Base-by-base conservation (phyloP, 1,140 invertebrate genomes). In the Papilio polytes region DNA sequence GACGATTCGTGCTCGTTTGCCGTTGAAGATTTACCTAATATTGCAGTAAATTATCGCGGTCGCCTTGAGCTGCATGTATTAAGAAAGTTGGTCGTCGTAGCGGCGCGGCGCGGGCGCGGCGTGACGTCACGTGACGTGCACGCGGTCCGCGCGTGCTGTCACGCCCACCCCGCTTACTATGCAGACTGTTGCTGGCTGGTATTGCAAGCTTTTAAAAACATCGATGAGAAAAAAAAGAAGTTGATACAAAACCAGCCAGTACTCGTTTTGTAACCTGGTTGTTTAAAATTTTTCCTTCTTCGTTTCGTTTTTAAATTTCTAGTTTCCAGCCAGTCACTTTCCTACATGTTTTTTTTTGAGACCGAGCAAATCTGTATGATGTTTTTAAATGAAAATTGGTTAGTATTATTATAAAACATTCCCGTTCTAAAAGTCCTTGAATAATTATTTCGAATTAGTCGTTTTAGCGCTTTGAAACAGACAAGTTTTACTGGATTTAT, bases 41-140 rank as follows among this genome's bases (percentile, higher is more conserved):
- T 46, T 20, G 18, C 72, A 51, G 22, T 51, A 20, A 44, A n/a
- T 13, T 72, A 72, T 48, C 22, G 74, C 74, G 74, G 46, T 76
- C 74, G 46, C 74, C 41, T 76, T 46, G 22, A 26, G 48, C 10
- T 10, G 36, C 46, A 70, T 9, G 63, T 80, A 22, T 80, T 80
- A 70, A 80, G 63, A 70, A 66, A 70, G 41, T 44, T 82, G 82
- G 56, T 81, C 84, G 80, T 86, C 80, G 82, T 82, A 85, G 88
- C 86, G 89, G 83, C 87, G 84, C 80, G 78, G 82, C 79, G 86
- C 89, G 88, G 89, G 87, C 86, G 86, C 87, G 89, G 83, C 85
- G 44, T 92, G 91, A 91, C 90, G 91, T 89, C 90, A 91, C 83
- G 85, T 59, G 87, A 91, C 83, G 85, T 53, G 86, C 90, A 91